Conservation (phyloP, 1,140 invertebrate species). For the Aphelenchoides besseyi region DNA sequence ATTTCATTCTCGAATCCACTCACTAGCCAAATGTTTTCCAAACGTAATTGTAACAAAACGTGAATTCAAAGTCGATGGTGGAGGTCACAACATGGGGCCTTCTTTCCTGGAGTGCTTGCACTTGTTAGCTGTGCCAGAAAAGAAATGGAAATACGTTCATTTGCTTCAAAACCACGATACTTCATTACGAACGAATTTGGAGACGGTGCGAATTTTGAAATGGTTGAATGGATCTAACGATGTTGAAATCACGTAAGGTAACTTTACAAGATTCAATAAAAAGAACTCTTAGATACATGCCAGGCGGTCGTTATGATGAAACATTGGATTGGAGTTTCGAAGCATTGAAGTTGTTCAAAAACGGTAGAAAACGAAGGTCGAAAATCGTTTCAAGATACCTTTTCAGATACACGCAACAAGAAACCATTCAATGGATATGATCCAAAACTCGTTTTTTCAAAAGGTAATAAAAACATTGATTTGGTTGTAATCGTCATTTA, state of each 20-base stretch:
- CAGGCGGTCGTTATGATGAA: not conserved
- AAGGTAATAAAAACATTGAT: too few relatives aligned
- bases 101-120: constrained; percentile 36
- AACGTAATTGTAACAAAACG: constrained; percentile 38
- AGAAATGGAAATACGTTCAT: constrained; percentile 40
- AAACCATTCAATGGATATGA: constrained; percentile 2
- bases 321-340: constrained; percentile 20
- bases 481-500: too few relatives aligned
- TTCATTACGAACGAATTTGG: constrained; percentile 38
- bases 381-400: not conserved
- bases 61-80: not conserved
- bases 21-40: constrained; percentile 43
- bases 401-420: constrained; percentile 24
- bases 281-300: too few relatives aligned
- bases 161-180: constrained; percentile 47
- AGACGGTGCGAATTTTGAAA: constrained; percentile 43
- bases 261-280: too few relatives aligned
- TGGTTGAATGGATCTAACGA: constrained; percentile 54
- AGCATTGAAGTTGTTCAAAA: constrained; percentile 11
- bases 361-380: not conserved
- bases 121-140: constrained; percentile 3
- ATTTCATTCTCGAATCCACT: constrained; percentile 35
- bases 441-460: constrained; percentile 29
- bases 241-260: constrained; percentile 35
- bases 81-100: constrained; percentile 38